Evolutionary conservation across 1,140 invertebrate species (phyloP), one percentile per base, ranked within the genome.

Genomic region (Trachymyrmex septentrionalis): DNA sequence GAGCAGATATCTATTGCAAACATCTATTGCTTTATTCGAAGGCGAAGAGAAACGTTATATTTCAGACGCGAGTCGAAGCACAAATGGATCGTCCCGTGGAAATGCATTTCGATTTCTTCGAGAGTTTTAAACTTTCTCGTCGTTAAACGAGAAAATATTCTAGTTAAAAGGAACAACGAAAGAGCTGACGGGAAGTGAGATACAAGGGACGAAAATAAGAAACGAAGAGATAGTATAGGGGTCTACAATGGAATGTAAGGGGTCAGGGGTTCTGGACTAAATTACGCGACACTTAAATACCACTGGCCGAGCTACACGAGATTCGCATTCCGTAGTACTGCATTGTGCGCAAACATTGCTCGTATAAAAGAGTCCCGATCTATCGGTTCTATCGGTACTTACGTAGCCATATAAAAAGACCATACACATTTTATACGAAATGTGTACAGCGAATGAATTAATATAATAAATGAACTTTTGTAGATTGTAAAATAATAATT

Each of bases 281-380:
- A 93, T 92, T 92, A 91, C 90, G 77, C 86, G 86, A 72, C 89
- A 93, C 90, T 92, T 92, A 91, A 90, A 92, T 78, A 73, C 80
- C 69, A 75, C 59, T 72, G 86, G 73, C 86, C 84, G 21, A 6
- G 48, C 84, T 84, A 93, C 92, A 92, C 78, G 91, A 92, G 88
- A 92, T 92, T 87, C 89, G 91, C 91, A 93, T 93, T 91, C 87
- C 91, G 71, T 67, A 76, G 86, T 75, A 81, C 44, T 57, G 85
- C 81, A 84, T 77, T 80, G 81, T 86, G 76, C 85, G 85, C 85
- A 53, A 84, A 61, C 77, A 55, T 64, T 64, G 27, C 16, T 21
- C 27, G 19, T 21, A 69, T 53, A 63, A 34, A 75, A 63, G 34
- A 38, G 50, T 64, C 57, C n/a, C n/a, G n/a, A n/a, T 66, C 34